Conservation (phyloP, 2,113 vertebrate genomes). For the Mionectes macconnelli region DNA sequence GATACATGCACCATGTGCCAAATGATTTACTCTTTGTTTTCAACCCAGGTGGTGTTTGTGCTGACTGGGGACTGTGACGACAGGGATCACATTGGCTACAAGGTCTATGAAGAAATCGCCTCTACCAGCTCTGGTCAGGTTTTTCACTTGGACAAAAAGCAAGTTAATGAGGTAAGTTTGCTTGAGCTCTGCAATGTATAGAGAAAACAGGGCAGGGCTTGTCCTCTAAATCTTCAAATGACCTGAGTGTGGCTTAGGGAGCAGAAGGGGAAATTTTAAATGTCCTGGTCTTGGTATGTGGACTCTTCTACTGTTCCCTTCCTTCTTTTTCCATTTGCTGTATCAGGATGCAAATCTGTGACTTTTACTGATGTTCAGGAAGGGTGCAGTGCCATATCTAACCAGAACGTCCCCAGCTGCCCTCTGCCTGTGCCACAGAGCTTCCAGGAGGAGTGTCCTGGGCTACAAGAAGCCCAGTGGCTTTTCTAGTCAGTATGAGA, state of each 20-base stretch:
- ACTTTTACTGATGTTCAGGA: background rate
- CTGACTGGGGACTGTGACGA: slow-evolving; percentile 98
- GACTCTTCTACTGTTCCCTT: background rate
- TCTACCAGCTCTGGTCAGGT: slow-evolving; percentile 98
- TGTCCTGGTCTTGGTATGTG: background rate
- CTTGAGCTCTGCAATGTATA: background rate
- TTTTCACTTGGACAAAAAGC: slow-evolving; percentile 97
- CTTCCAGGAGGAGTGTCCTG: background rate
- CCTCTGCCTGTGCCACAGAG: background rate
- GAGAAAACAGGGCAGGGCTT: background rate
- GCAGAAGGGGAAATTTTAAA: background rate
- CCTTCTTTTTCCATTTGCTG: background rate
- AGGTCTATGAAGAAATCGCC: slow-evolving; percentile 96
- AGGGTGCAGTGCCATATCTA: background rate
- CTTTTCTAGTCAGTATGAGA: background rate
- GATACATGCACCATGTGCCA: background rate
- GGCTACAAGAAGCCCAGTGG: background rate
- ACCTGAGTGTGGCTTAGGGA: background rate
- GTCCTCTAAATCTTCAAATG: background rate
- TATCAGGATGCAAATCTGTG: background rate
- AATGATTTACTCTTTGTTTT: background rate
- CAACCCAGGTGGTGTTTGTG: slow-evolving; percentile 92
- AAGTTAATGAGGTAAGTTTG: slow-evolving; percentile 94
- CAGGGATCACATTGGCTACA: slow-evolving; percentile 90
- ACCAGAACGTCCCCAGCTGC: background rate